These are phyloP conservation scores for Rhopilema esculentum DNA, from an alignment of 30 jellyfish, hydroid and myxozoan genomes.

Conservation along the genomic window DNA sequence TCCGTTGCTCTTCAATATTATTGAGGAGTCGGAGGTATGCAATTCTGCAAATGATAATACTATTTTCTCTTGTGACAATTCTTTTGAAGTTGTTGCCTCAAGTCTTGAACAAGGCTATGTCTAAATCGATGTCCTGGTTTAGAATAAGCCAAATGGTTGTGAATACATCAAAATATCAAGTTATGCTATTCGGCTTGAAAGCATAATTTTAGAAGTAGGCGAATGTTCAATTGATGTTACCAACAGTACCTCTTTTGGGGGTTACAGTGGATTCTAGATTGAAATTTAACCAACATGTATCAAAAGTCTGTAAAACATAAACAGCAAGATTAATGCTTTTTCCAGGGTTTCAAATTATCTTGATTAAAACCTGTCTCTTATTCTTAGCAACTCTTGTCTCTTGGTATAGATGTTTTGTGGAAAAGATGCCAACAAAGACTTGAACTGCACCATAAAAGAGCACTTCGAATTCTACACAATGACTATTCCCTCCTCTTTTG, in stretches of 20 bases:
- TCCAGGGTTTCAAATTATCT: conserved; percentile 8
- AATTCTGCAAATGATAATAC: conserved; percentile 1
- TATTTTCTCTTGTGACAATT: not conserved
- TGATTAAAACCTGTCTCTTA: conserved; percentile 1
- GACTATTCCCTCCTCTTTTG: conserved; percentile 7
- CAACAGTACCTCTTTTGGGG: not conserved
- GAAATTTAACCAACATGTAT: not conserved
- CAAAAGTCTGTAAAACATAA: not conserved
- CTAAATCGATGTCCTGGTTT: conserved; percentile 13
- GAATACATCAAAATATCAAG: conserved; percentile 1
- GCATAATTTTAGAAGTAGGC: conserved; percentile 5
- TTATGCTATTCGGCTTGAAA: not conserved
- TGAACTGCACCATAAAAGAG: conserved; percentile 10
- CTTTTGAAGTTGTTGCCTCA: conserved; percentile 16
- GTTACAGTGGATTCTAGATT: not conserved
- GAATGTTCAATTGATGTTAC: not conserved
- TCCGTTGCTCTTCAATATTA: not conserved
- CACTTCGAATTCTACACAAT: conserved; percentile 1
- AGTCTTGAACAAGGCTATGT: conserved; percentile 6
- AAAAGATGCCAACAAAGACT: too few relatives aligned
- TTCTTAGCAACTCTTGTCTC: not conserved
- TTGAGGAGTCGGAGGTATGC: conserved; percentile 6
- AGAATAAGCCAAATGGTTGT: conserved; percentile 4
- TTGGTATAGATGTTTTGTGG: too few relatives aligned
- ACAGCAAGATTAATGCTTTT: too few relatives aligned